Evolutionary conservation across 2,888 invertebrate species (phyloP).

Genomic region (Frankliniella fusca): DNA sequence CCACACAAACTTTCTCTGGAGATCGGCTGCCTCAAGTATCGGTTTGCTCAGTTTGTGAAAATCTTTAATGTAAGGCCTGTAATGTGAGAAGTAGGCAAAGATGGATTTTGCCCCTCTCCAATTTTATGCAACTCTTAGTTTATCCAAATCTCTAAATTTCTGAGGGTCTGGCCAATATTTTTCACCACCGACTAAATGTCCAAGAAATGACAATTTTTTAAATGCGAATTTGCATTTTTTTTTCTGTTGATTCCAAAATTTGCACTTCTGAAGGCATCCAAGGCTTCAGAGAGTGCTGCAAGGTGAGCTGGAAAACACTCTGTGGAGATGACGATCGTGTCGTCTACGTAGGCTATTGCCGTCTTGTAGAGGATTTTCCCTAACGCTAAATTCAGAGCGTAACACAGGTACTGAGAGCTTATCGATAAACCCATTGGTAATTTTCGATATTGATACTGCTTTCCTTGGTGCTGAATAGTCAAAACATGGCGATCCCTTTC

Average conservation of each 20-base stretch:
- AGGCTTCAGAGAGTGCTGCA: background rate
- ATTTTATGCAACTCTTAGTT: background rate
- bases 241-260: background rate
- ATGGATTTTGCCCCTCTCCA: background rate
- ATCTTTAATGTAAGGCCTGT: background rate
- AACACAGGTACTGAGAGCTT: background rate
- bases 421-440: background rate
- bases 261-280: background rate
- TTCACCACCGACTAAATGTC: background rate
- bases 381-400: background rate
- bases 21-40: background rate
- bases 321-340: background rate
- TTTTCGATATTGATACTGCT: background rate
- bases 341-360: background rate
- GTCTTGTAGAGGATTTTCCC: background rate
- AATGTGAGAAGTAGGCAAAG: background rate
- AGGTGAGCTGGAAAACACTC: background rate
- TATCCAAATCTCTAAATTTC: background rate
- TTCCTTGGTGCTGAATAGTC: background rate
- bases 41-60: background rate
- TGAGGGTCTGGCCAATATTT: background rate
- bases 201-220: background rate
- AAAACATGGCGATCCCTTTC: background rate
- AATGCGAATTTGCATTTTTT: constrained; percentile 10
- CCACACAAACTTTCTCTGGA: background rate